phyloP scores from a whole-genome alignment of 2,888 invertebrate species.

The Polylopha cassiicola region DNA sequence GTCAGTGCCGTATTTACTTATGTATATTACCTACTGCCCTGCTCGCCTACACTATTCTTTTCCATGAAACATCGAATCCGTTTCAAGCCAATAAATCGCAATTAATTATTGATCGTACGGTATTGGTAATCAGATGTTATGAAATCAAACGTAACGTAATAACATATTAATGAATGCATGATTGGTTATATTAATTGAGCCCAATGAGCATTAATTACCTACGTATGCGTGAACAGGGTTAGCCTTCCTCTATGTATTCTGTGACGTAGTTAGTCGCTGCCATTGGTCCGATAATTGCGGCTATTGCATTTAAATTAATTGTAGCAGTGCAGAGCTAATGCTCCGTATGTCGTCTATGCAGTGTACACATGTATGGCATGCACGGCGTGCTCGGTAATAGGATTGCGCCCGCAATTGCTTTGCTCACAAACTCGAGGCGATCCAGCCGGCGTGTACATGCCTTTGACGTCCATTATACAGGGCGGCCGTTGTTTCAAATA shows the following conservation, averaged over 20 bases:
- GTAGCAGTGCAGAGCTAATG: constrained; percentile 58
- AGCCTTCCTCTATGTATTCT: no score
- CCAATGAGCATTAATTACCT: constrained; percentile 15
- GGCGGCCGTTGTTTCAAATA: no score
- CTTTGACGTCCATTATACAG: constrained; percentile 49
- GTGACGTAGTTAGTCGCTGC: no score
- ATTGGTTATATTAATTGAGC: constrained; percentile 16
- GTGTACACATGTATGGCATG: constrained; percentile 41
- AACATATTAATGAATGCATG: constrained; percentile 21
- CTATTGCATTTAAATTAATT: constrained; percentile 72
- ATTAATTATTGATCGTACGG: no score
- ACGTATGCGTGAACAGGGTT: no score
- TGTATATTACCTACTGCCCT: background rate
- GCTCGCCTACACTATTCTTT: no score
- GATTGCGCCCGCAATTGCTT: constrained; percentile 62
- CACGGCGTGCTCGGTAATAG: constrained; percentile 47
- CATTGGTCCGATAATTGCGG: constrained; percentile 65
- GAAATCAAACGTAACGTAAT: background rate
- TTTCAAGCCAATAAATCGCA: no score
- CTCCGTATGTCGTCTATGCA: constrained; percentile 38
- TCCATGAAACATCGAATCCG: no score
- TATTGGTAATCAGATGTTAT: background rate
- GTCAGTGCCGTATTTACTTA: constrained; percentile 17
- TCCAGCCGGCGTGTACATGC: constrained; percentile 55
- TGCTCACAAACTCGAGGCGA: constrained; percentile 61